Evolutionary conservation across 2,113 vertebrate genomes (phyloP).

Genomic region (Felis chaus): DNA sequence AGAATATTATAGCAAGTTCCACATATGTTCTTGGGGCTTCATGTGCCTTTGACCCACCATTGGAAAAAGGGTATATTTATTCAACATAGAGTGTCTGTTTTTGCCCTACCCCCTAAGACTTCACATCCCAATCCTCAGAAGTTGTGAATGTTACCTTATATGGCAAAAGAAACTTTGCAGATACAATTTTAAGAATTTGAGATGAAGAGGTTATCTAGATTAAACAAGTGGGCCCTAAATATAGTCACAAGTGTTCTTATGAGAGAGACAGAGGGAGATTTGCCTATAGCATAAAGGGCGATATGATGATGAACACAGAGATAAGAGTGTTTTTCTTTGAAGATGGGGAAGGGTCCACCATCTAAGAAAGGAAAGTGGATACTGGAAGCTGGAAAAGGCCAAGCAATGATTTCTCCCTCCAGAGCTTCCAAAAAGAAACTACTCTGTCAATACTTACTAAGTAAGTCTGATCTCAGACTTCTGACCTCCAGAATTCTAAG

Average conservation of each 20-base stretch:
- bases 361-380: background rate
- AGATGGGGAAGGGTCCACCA: background rate
- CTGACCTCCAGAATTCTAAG: background rate
- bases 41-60: background rate
- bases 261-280: background rate
- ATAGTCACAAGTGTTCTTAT: background rate
- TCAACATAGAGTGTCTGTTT: background rate
- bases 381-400: background rate
- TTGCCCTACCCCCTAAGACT: background rate
- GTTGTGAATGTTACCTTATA: background rate
- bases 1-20: background rate
- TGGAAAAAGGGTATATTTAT: background rate
- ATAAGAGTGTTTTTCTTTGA: background rate
- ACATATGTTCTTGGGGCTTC: background rate
- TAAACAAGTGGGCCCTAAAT: background rate
- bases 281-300: background rate
- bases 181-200: background rate
- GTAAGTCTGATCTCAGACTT: background rate
- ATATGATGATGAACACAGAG: background rate
- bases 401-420: background rate
- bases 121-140: background rate
- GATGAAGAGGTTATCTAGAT: background rate
- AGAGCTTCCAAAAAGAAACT: background rate
- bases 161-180: background rate
- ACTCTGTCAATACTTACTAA: background rate